A percentile compares a stretch with the other conserved stretches of the same genome.
Evolutionary conservation across 2,888 invertebrate genomes (phyloP).

Genomic region (Drosophila robusta): DNA sequence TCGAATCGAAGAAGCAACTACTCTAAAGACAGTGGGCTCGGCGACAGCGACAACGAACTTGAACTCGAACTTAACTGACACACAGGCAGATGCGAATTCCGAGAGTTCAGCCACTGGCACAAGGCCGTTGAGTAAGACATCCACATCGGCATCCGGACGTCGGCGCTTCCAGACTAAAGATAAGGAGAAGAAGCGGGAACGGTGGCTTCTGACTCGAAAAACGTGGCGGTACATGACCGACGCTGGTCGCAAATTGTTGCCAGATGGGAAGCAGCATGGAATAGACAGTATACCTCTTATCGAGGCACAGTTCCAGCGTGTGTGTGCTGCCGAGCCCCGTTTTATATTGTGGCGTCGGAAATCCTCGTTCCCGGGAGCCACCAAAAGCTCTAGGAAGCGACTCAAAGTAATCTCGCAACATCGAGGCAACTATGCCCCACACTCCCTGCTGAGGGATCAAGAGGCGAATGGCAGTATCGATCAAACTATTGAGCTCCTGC

Average conservation of each 20-base stretch:
- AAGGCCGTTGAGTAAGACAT: slow-evolving; percentile 8
- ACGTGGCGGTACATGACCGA: slow-evolving; percentile 98
- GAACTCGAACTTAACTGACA: slow-evolving; percentile 1
- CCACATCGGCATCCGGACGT: slow-evolving; percentile 31
- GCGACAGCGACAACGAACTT: neutral
- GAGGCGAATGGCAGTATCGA: slow-evolving; percentile 62
- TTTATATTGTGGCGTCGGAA: slow-evolving; percentile 92
- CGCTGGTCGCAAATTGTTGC: slow-evolving; percentile 93
- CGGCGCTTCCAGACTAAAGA: slow-evolving; percentile 54
- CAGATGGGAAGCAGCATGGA: slow-evolving; percentile 91
- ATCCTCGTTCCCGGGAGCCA: slow-evolving; percentile 89
- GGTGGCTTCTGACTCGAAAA: slow-evolving; percentile 94
- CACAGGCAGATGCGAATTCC: slow-evolving; percentile 1
- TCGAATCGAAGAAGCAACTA: slow-evolving; percentile 8
- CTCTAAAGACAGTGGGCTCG: neutral
- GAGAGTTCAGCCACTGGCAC: neutral
- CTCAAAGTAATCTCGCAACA: slow-evolving; percentile 60
- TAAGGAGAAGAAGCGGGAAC: slow-evolving; percentile 86
- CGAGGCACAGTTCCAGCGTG: slow-evolving; percentile 93
- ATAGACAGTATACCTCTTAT: slow-evolving; percentile 92
- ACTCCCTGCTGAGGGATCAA: slow-evolving; percentile 8
- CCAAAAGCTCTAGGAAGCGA: slow-evolving; percentile 65
- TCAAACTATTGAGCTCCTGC: slow-evolving; percentile 76
- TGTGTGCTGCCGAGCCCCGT: slow-evolving; percentile 91
- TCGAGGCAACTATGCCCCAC: slow-evolving; percentile 25